phyloP scores from a whole-genome alignment of 2,797 vertebrate species.

The Pipistrellus pygmaeus region DNA sequence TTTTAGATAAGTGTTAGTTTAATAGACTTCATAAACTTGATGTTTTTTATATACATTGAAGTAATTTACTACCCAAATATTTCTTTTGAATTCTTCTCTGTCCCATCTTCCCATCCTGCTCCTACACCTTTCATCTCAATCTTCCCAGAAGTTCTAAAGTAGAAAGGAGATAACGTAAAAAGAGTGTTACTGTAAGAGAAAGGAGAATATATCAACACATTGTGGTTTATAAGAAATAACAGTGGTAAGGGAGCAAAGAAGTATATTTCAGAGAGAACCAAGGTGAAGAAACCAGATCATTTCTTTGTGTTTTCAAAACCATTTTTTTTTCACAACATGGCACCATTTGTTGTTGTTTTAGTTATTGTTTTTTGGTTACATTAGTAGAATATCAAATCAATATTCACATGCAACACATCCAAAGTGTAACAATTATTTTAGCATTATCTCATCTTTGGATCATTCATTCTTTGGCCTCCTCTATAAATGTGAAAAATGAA shows the following conservation, averaged over 20 bases:
- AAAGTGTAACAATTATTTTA: slow-evolving; percentile 13
- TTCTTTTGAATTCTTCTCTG: slow-evolving; percentile 69
- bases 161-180: slow-evolving; percentile 45
- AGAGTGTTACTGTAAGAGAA: neutral
- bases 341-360: neutral
- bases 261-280: slow-evolving; percentile 1
- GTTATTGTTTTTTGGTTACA: slow-evolving; percentile 25
- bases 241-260: slow-evolving; percentile 17
- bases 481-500: slow-evolving; percentile 10
- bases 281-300: neutral
- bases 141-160: slow-evolving; percentile 20
- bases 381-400: slow-evolving; percentile 20
- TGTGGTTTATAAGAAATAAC: neutral
- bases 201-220: neutral
- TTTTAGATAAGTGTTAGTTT: slow-evolving; percentile 70
- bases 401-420: neutral
- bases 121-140: slow-evolving; percentile 21
- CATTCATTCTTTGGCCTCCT: neutral
- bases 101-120: neutral
- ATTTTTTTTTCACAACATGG: neutral
- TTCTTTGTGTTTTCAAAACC: slow-evolving; percentile 36
- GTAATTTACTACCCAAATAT: slow-evolving; percentile 63
- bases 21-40: slow-evolving; percentile 36
- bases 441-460: neutral
- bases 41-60: slow-evolving; percentile 52